Base-by-base conservation (phyloP, 1,140 invertebrate genomes). In the Lerema accius region DNA sequence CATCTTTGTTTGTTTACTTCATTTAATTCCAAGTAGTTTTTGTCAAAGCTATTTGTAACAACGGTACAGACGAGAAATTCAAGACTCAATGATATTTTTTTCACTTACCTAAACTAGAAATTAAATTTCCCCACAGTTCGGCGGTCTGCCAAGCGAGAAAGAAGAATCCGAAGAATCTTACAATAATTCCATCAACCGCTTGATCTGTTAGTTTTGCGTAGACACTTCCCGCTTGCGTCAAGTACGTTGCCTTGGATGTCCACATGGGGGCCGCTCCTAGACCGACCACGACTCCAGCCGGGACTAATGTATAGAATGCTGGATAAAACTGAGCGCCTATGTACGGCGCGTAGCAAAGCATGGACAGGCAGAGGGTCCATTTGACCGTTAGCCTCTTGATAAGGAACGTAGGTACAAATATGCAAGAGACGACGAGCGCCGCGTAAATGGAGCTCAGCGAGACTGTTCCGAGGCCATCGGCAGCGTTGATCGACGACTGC, bases 161-260 rank as follows among this genome's bases (percentile, higher is more conserved):
- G 94, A 99, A 99, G 92, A 99, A 97, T 15, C 98, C 98, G 89
- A 99, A 99, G 93, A 99, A 99, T 71, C 97, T 90, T 35, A 98
- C 97, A 53, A 99, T 96, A 67, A 98, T 96, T 4, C 95, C 96
- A 82, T 98, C 97, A 4, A 96, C 94, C 0, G 95, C 93, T 76
- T 98, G 95, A 65, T 97, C 96, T 9, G 96, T 96, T 37, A 97
- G 91, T 78, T 97, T 96, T 3, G 96, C 96, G 90, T 97, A 97
- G 65, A 98, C 95, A 39, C 96, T 95, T 13, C 96, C 97, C 4
- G 95, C 95, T 87, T 99, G 96, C 0, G 98, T 99, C 4, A 99
- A 92, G 81, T 99, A 99, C 0, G 97, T 97, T 48, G 97, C 98
- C 86, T 99, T 97, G 2, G 98, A 97, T 0, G 97, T 96, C 98